A percentile compares a stretch with the other conserved stretches of the same genome.
Evolutionary conservation across 2,888 invertebrate genomes (phyloP).

Genomic region (Amorpha juglandis): DNA sequence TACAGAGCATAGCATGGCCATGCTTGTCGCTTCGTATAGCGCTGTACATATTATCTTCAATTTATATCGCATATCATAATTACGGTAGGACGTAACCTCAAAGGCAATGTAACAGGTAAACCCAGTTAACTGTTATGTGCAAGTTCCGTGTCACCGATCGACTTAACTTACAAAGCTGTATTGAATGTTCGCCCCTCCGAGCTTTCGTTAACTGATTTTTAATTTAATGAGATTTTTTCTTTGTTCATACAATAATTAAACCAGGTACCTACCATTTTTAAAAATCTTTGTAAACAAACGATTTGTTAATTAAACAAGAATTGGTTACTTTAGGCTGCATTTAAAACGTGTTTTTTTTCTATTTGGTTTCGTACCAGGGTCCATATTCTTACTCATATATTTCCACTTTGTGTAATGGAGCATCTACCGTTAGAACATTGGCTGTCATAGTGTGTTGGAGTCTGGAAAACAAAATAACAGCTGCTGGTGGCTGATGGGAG

Average conservation of each 20-base stretch:
- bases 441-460: no score
- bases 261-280: neutral
- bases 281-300: neutral
- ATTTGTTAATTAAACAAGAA: neutral
- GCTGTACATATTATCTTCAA: no score
- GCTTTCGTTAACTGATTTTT: constrained; percentile 22
- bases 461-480: no score
- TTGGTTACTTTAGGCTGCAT: no score
- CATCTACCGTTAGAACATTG: no score
- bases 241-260: constrained; percentile 5
- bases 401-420: no score
- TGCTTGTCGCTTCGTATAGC: no score
- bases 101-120: constrained; percentile 34
- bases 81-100: constrained; percentile 15
- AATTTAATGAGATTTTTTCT: constrained; percentile 17
- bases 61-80: constrained; percentile 9
- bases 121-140: constrained; percentile 40
- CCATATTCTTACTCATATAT: no score
- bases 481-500: no score
- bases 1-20: no score
- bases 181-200: constrained; percentile 23
- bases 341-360: no score
- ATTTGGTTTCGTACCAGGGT: no score
- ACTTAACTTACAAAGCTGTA: constrained; percentile 24
- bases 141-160: constrained; percentile 40